These are phyloP conservation scores for Eilema griseolum DNA, from an alignment of 2,888 invertebrate species.

Conservation along the genomic window DNA sequence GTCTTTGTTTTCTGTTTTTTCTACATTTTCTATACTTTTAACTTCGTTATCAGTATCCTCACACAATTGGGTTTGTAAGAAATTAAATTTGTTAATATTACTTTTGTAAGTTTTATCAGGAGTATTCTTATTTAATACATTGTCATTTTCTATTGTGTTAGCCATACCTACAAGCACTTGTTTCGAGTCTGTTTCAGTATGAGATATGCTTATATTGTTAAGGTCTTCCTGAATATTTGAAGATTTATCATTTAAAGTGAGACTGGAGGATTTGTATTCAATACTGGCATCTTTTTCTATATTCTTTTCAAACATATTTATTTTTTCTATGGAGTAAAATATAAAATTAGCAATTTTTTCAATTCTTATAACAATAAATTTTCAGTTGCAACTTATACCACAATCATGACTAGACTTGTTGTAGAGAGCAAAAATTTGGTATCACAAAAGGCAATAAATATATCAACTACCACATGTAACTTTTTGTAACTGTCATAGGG, in stretches of 20 bases:
- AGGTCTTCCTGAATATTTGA: constrained; percentile 66
- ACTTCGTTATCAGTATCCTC: constrained; percentile 59
- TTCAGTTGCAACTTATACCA: neutral
- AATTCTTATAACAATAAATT: neutral
- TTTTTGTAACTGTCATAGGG: neutral
- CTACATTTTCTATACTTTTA: constrained; percentile 52
- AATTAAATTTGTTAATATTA: constrained; percentile 76
- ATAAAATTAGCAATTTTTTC: neutral
- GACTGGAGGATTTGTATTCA: constrained; percentile 71
- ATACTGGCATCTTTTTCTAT: constrained; percentile 71
- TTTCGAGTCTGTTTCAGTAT: constrained; percentile 59
- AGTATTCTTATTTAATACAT: constrained; percentile 48
- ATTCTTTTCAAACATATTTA: constrained; percentile 83
- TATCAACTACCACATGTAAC: neutral
- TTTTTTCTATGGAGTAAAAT: constrained; percentile 72
- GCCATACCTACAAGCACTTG: constrained; percentile 40
- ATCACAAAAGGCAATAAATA: neutral
- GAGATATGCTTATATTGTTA: constrained; percentile 57
- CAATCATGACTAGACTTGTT: neutral
- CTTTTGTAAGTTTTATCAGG: constrained; percentile 77
- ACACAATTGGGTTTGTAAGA: constrained; percentile 78
- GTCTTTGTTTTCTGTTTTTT: constrained; percentile 56
- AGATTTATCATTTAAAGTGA: constrained; percentile 72
- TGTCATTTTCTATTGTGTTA: constrained; percentile 41
- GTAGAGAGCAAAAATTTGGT: neutral